Evolutionary conservation across 2,888 invertebrate species (phyloP), one percentile per base, ranked within the genome.

Genomic region (Phengaris alcon): DNA sequence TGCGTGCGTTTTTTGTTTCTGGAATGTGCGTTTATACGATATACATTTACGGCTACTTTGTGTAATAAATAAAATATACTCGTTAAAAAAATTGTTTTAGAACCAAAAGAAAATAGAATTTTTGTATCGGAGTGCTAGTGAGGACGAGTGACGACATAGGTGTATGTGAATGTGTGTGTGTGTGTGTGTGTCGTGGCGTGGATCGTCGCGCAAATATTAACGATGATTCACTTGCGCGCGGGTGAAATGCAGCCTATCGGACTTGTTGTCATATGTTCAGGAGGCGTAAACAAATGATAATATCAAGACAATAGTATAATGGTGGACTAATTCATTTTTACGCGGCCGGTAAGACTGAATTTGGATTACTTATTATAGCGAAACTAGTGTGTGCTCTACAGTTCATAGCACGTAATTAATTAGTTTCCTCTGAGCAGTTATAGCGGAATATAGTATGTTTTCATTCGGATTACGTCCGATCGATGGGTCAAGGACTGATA

Each of bases 181-280:
- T n/a, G n/a, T 81, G 88, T 81, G 88, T 87, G 88, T 88, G 88
- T 86, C 87, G 89, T 90, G 89, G 90, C 89, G 90, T 90, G 90
- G 90, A 90, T 88, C 89, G 91, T 90, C 91, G 91, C 91, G 90
- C 91, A 91, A 90, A 91, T 92, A 91, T 89, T 93, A 92, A 92
- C 91, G 92, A 91, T 93, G 93, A 93, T 90, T 93, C 93, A 93
- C 89, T 91, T 91, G 90, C 86, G 91, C 89, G 88, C 92, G 90
- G 90, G 91, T 91, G 91, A 93, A 93, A 92, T 92, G 93, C 93
- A 91, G 88, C 91, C 89, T 89, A 89, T 90, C 88, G 90, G 89
- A 90, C 90, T 92, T 93, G 92, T 93, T 93, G 92, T 93, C 91
- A 90, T 90, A 89, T 86, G 88, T 88, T 88, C 86, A 85, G 90